Evolutionary conservation across 2,888 invertebrate genomes (phyloP).

Genomic region (Perithous albicinctus): DNA sequence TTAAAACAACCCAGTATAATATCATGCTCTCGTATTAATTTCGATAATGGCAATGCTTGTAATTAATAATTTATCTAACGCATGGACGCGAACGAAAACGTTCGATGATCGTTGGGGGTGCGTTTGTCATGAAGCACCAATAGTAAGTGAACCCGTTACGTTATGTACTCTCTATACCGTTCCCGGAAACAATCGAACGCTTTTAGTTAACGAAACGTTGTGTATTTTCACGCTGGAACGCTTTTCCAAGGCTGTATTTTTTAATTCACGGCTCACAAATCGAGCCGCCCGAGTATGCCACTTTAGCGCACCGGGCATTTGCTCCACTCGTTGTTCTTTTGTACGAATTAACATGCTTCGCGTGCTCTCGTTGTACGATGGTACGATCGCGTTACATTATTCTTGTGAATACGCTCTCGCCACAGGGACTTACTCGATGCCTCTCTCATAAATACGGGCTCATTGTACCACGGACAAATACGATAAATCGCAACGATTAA

Average conservation of each 20-base stretch:
- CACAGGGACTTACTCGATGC: conserved; percentile 13
- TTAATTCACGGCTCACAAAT: conserved; percentile 34
- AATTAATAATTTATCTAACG: conserved; percentile 80
- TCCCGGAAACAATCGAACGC: conserved; percentile 30
- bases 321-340: conserved; percentile 12
- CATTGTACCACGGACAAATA: background rate
- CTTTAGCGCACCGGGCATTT: background rate
- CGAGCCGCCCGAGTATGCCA: conserved; percentile 14
- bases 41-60: conserved; percentile 77
- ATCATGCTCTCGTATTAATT: conserved; percentile 78
- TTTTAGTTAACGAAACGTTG: conserved; percentile 48
- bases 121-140: conserved; percentile 73
- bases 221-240: conserved; percentile 25
- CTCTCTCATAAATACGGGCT: conserved; percentile 18
- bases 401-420: conserved; percentile 16
- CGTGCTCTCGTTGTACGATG: background rate
- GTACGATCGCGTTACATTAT: conserved; percentile 44
- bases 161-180: conserved; percentile 21
- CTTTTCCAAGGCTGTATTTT: conserved; percentile 37
- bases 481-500: background rate
- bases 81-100: conserved; percentile 74
- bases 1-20: conserved; percentile 74
- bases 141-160: conserved; percentile 25
- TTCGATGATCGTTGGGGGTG: conserved; percentile 71
- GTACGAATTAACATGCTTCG: conserved; percentile 17